These are phyloP conservation scores for Lasioglossum pauxillum DNA, from an alignment of 2,888 invertebrate species.

Conservation along the genomic window DNA sequence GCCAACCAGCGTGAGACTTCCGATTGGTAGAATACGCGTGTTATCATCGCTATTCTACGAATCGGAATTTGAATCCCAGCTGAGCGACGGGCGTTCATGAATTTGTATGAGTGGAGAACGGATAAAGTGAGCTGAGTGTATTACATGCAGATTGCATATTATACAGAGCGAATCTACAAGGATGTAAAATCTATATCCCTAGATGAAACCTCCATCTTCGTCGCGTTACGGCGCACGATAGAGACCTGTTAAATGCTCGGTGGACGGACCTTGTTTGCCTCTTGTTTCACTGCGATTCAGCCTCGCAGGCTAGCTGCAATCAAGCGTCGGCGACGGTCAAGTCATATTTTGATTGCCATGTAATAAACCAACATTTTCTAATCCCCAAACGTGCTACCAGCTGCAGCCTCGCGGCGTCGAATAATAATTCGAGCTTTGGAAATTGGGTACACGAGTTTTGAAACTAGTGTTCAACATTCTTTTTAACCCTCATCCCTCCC, in stretches of 20 bases:
- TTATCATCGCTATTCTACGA: constrained; percentile 12
- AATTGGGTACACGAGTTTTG: not conserved
- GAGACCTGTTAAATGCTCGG: not conserved
- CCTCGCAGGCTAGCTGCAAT: not conserved
- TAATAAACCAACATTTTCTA: not conserved
- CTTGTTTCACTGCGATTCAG: not conserved
- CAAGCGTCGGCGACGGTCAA: not conserved
- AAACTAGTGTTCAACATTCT: no score
- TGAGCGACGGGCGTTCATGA: not conserved
- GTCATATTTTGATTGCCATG: not conserved
- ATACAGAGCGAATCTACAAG: constrained; percentile 17
- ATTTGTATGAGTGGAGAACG: constrained; percentile 9
- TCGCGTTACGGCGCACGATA: not conserved
- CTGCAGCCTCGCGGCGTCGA: not conserved
- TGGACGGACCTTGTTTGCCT: not conserved
- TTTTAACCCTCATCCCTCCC: no score
- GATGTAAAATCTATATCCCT: constrained; percentile 10
- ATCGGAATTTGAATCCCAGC: constrained; percentile 4
- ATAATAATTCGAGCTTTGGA: not conserved
- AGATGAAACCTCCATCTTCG: not conserved
- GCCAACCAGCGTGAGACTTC: not conserved
- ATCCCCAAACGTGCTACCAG: not conserved
- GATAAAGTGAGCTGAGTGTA: constrained; percentile 16
- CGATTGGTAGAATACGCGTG: constrained; percentile 9
- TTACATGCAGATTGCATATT: constrained; percentile 19